These are phyloP conservation scores for Characodon lateralis DNA, from an alignment of 2,797 vertebrate species.

Conservation along the genomic window DNA sequence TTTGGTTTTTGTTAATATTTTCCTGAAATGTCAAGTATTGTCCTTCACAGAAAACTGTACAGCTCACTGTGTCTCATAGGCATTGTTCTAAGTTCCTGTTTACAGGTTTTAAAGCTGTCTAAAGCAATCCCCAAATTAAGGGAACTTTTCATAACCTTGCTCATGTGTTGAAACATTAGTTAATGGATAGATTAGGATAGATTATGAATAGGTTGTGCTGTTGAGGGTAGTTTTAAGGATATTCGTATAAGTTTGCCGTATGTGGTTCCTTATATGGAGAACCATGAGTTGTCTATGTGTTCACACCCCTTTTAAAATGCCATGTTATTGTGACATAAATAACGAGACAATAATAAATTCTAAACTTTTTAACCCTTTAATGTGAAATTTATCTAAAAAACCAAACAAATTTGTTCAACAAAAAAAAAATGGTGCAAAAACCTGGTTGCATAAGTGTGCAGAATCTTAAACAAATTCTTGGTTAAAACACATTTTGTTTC, in stretches of 20 bases:
- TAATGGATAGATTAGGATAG: neutral
- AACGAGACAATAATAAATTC: neutral
- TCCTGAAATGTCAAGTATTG: conserved; percentile 13
- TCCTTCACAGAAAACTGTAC: conserved; percentile 14
- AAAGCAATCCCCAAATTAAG: conserved; percentile 22
- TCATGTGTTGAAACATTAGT: neutral
- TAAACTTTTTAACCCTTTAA: neutral
- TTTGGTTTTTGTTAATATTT: conserved; percentile 20
- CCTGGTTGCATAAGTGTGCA: neutral
- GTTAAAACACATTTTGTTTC: neutral
- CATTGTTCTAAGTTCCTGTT: conserved; percentile 31
- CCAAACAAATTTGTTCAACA: neutral
- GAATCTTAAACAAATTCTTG: neutral
- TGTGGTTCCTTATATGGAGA: neutral
- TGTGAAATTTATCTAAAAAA: neutral
- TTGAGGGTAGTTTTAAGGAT: neutral
- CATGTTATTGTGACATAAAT: neutral
- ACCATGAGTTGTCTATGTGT: neutral
- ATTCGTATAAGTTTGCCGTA: neutral
- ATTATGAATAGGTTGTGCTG: neutral
- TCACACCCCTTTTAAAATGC: neutral
- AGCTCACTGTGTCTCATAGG: conserved; percentile 25
- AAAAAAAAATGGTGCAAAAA: neutral
- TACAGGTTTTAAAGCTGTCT: conserved; percentile 4
- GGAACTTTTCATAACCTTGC: conserved; percentile 7